These are phyloP conservation scores for Drosophila mauritiana DNA, from an alignment of 1,140 invertebrate genomes.

Conservation along the genomic window DNA sequence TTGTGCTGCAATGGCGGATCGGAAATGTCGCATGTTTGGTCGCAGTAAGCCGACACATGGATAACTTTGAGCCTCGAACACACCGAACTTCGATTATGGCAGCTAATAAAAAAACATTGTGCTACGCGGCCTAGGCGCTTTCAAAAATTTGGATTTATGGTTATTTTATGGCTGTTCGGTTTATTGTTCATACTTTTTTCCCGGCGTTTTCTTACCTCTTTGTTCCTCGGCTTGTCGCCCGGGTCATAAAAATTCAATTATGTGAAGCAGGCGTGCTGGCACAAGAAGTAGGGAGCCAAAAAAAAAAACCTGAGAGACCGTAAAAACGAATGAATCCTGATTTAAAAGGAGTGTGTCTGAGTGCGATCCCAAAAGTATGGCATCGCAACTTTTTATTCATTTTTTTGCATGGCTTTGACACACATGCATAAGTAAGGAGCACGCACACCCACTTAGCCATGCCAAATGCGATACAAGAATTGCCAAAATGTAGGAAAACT, in stretches of 20 bases:
- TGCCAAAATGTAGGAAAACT: constrained; percentile 54
- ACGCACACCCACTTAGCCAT: constrained; percentile 11
- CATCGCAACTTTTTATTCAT: constrained; percentile 22
- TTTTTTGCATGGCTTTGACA: constrained; percentile 56
- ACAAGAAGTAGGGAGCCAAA: constrained; percentile 4
- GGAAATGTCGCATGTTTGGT: constrained; percentile 69
- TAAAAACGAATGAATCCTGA: constrained; percentile 57
- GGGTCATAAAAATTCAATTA: constrained; percentile 78
- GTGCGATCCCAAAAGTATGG: constrained; percentile 38
- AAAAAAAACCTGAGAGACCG: constrained; percentile 30
- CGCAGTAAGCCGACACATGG: constrained; percentile 56
- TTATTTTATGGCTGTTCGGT: constrained; percentile 60
- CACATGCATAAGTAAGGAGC: constrained; percentile 57
- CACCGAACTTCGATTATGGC: constrained; percentile 70
- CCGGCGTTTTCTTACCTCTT: constrained; percentile 4
- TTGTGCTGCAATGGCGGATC: constrained; percentile 13
- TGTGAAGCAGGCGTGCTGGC: constrained; percentile 40
- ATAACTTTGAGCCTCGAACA: constrained; percentile 32
- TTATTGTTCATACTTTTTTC: constrained; percentile 40
- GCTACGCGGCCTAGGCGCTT: constrained; percentile 46
- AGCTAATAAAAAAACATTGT: constrained; percentile 62
- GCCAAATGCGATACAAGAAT: constrained; percentile 46
- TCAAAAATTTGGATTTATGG: constrained; percentile 47
- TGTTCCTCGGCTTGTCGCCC: constrained; percentile 37
- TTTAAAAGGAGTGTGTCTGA: constrained; percentile 31